Evolutionary conservation across 2,113 vertebrate species (phyloP), one percentile per base, ranked within the genome.

Genomic region (Boulengerochromis microlepis): DNA sequence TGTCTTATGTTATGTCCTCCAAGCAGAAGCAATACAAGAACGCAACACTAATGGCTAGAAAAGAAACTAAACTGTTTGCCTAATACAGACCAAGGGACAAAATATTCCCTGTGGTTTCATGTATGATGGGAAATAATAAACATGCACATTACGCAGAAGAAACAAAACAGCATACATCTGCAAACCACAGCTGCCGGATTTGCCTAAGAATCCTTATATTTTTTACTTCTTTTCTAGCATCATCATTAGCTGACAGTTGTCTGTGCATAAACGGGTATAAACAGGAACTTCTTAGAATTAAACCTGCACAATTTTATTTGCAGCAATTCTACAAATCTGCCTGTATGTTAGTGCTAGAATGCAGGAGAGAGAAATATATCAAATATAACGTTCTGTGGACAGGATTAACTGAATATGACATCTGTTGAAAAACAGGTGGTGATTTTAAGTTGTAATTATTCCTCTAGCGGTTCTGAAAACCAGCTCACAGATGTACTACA

Each of bases 381-480:
- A 64, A 64, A 35, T 19, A 64, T 19, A 64, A 33, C 10, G 2
- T 64, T 64, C 59, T 64, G 29, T 64, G 59, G 59, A 64, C 29
- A 64, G 59, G 9, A 35, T 64, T 64, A 64, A 64, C 59, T 0
- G 16, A 64, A 64, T 0, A 64, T 33, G 29, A 64, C 18, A 12
- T n/a, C 18, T 64, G 31, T 35, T 64, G 64, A 69, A 22, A 40
- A 40, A 6, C 35, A 33, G 29, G 66, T 42, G 35, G 35, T 4
- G n/a, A 3, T 42, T 71, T 71, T 71, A 42, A 71, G 8, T 40
- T 71, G 66, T 71, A 64, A 64, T 64, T 11, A 64, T 64, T 64
- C 6, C 29, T 35, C 16, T 64, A 64, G 59, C 59, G 3, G 29
- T 19, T 33, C 9, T 64, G 29, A 42, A 71, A 71, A 42, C 38